Evolutionary conservation across 2,888 invertebrate genomes (phyloP).

Genomic region (Drosophila ezoana): DNA sequence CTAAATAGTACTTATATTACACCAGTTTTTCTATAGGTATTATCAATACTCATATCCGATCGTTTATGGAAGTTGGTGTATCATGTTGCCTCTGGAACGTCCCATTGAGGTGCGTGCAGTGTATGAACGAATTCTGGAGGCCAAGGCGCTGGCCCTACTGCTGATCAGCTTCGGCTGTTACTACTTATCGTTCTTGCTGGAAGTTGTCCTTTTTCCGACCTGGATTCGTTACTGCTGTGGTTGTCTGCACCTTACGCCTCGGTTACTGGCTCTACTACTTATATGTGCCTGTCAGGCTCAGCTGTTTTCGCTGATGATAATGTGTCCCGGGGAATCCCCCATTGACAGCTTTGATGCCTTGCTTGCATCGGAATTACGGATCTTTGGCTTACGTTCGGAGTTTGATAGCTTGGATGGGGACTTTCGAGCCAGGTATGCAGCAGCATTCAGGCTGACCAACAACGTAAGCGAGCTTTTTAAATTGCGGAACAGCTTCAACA

Average conservation of each 20-base stretch:
- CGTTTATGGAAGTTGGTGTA: conserved; percentile 44
- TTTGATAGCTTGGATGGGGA: conserved; percentile 28
- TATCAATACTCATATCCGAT: conserved; percentile 53
- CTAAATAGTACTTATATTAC: no score
- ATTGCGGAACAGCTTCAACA: conserved; percentile 53
- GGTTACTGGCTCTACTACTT: conserved; percentile 23
- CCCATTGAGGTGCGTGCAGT: conserved; percentile 9
- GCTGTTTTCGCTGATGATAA: conserved; percentile 33
- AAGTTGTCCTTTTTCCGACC: background rate
- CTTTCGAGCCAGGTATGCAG: conserved; percentile 60
- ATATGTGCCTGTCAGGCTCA: conserved; percentile 46
- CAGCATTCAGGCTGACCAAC: conserved; percentile 45
- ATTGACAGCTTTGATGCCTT: conserved; percentile 58
- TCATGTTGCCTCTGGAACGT: conserved; percentile 56
- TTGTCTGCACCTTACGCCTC: background rate
- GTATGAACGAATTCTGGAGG: conserved; percentile 21
- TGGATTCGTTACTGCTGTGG: background rate
- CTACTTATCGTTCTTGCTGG: background rate
- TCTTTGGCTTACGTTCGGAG: conserved; percentile 41
- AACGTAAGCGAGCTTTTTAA: conserved; percentile 20
- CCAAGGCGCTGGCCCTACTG: conserved; percentile 5
- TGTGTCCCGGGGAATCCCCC: conserved; percentile 2
- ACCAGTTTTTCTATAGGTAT: conserved; percentile 4
- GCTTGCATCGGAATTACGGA: conserved; percentile 37
- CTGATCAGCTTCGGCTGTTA: background rate